Evolutionary conservation across 2,113 vertebrate species (phyloP).

Genomic region (Gyps fulvus): DNA sequence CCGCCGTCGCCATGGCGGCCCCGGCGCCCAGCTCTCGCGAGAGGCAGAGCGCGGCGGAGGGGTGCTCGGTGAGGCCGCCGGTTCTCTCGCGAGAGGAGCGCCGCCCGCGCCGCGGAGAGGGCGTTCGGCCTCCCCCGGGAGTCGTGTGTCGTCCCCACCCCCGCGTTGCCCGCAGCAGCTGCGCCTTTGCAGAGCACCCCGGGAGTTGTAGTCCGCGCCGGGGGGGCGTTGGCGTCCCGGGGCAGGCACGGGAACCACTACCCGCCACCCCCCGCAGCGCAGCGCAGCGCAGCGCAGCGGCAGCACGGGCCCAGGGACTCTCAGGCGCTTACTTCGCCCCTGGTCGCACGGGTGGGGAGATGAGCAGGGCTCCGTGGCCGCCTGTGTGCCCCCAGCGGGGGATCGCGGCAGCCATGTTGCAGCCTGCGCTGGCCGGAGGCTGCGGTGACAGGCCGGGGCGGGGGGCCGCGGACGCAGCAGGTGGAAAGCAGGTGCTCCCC

Average conservation of each 20-base stretch:
- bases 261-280: too few species aligned
- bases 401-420: rapidly evolving
- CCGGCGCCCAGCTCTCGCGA: background rate
- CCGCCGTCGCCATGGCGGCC: background rate
- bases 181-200: background rate
- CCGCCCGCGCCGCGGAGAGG: background rate
- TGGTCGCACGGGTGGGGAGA: rapidly evolving
- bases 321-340: too few species aligned
- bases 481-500: rapidly evolving
- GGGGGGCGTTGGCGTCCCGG: background rate
- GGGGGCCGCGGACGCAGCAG: too few species aligned
- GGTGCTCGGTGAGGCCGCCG: rapidly evolving
- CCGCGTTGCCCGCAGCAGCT: rapidly evolving
- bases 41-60: background rate
- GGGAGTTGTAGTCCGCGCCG: background rate
- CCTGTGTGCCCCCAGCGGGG: rapidly evolving
- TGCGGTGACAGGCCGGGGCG: too few species aligned
- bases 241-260: rapidly evolving
- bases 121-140: background rate
- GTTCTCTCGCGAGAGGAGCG: background rate
- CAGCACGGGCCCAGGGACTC: rapidly evolving
- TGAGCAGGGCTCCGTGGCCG: too few species aligned
- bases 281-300: rapidly evolving
- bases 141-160: too few species aligned
- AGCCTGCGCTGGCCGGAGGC: too few species aligned